Base-by-base conservation (phyloP, 30 jellyfish, hydroid and myxozoan genomes). In the Cassiopea andromeda region DNA sequence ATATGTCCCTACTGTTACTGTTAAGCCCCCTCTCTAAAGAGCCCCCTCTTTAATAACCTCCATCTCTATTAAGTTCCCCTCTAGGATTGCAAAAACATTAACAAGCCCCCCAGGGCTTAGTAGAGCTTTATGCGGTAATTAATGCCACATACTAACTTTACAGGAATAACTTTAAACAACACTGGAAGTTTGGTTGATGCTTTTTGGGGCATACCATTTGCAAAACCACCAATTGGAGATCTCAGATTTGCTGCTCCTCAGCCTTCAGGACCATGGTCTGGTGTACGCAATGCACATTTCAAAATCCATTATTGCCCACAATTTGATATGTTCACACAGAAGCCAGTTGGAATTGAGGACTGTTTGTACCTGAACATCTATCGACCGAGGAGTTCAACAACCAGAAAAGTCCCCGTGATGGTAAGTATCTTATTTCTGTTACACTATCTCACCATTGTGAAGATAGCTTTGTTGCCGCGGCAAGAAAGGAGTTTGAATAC, bases 201-300 rank as follows among this genome's bases (percentile, higher is more conserved):
- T 18, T 83, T 83, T 18, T 49, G 85, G 75, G 43, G 78, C 67
- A 59, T 83, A 17, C 92, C 92, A n/a, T 83, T 13, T 57, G 92
- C 92, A n/a, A 67, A 83, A 47, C 92, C 92, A 45, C 92, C 92
- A 57, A 27, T 54, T 60, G 92, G 92, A 27, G 45, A 54, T 43
- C 68, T 83, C 46, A 71, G 92, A 59, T 70, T 71, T n/a, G 75
- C 17, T 43, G 68, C 92, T 69, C 92, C 92, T 2, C 44, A 69
- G 68, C 83, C 83, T 2, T 64, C 85, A 15, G 77, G 19, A 1
- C 45, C 84, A 7, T 73, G 85, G 85, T n/a, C 66, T n/a, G 85
- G 85, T 2, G 69, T 68, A 72, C 64, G 84, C 58, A 83, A 83
- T 44, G 75, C 84, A 15, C 48, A 57, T 5, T 44, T 15, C 44